These are phyloP conservation scores for Hymenochirus boettgeri DNA, from an alignment of 2,113 vertebrate genomes.

Conservation along the genomic window DNA sequence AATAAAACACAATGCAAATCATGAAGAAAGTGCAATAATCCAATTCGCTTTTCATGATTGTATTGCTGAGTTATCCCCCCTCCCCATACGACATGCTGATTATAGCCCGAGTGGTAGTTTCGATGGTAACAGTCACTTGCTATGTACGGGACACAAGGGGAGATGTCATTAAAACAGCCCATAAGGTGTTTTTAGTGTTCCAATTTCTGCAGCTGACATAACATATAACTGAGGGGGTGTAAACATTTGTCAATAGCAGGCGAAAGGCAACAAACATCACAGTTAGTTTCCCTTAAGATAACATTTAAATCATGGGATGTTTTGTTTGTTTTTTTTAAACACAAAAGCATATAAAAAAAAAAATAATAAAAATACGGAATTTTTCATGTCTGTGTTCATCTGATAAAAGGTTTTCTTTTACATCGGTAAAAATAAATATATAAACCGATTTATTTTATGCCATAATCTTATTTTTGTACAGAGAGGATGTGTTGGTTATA, in stretches of 20 bases:
- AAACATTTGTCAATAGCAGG: slow-evolving; percentile 20
- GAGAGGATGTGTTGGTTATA: too few species aligned
- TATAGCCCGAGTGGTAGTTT: slow-evolving; percentile 39
- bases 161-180: slow-evolving; percentile 28
- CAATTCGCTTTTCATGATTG: slow-evolving; percentile 22
- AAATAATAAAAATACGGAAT: slow-evolving; percentile 29
- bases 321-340: too few species aligned
- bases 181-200: slow-evolving; percentile 35
- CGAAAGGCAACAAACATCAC: slow-evolving; percentile 22
- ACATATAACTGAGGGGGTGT: slow-evolving; percentile 38
- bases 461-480: too few species aligned
- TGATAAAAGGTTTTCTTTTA: slow-evolving; percentile 17
- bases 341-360: slow-evolving; percentile 11
- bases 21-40: slow-evolving; percentile 37
- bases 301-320: slow-evolving; percentile 28
- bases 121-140: slow-evolving; percentile 32
- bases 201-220: slow-evolving; percentile 43
- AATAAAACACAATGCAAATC: slow-evolving; percentile 41
- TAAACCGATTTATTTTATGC: not conserved
- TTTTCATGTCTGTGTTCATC: slow-evolving; percentile 6
- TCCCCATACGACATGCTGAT: slow-evolving; percentile 32
- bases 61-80: slow-evolving; percentile 30
- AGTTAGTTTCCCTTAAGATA: slow-evolving; percentile 25
- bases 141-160: slow-evolving; percentile 26
- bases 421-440: not conserved